phyloP scores from a whole-genome alignment of 2,888 invertebrate species.

The Eucera pruinosa region DNA sequence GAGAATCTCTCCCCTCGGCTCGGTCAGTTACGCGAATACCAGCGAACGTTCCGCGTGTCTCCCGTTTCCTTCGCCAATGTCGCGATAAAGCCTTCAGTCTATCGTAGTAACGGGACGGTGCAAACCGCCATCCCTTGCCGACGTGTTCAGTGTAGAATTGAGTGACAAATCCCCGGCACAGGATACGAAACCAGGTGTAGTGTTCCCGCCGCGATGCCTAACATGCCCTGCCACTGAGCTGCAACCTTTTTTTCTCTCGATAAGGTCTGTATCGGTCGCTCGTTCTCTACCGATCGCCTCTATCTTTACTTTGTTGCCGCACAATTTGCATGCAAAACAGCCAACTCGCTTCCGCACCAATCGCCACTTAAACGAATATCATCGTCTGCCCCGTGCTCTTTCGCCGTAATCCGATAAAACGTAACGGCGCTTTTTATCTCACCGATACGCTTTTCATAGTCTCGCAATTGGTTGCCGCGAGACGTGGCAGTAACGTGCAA shows the following conservation, averaged over 20 bases:
- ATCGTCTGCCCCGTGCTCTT: too few species aligned
- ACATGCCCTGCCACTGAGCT: slow-evolving; percentile 60
- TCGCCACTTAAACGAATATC: too few species aligned
- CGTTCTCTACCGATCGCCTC: background rate
- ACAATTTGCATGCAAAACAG: background rate
- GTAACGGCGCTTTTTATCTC: background rate
- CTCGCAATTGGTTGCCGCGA: background rate
- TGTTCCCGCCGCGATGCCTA: slow-evolving; percentile 39
- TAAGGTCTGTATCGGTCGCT: slow-evolving; percentile 61
- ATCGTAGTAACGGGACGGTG: background rate
- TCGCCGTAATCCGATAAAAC: too few species aligned
- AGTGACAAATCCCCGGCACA: slow-evolving; percentile 9
- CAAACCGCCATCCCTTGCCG: background rate
- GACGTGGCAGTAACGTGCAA: too few species aligned
- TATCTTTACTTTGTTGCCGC: too few species aligned
- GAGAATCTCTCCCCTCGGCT: slow-evolving; percentile 73
- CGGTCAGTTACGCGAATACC: slow-evolving; percentile 80
- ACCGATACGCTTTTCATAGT: background rate
- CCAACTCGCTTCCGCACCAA: background rate
- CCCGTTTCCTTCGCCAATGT: slow-evolving; percentile 20
- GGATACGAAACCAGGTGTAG: slow-evolving; percentile 37
- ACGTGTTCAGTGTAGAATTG: slow-evolving; percentile 42
- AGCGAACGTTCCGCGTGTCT: slow-evolving; percentile 74
- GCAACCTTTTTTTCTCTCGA: slow-evolving; percentile 46
- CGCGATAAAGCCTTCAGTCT: slow-evolving; percentile 35